Percentiles rank a stretch among this genome's conserved stretches.
These are phyloP conservation scores for Daboia siamensis DNA, from an alignment of 2,113 vertebrate genomes.

Conservation along the genomic window DNA sequence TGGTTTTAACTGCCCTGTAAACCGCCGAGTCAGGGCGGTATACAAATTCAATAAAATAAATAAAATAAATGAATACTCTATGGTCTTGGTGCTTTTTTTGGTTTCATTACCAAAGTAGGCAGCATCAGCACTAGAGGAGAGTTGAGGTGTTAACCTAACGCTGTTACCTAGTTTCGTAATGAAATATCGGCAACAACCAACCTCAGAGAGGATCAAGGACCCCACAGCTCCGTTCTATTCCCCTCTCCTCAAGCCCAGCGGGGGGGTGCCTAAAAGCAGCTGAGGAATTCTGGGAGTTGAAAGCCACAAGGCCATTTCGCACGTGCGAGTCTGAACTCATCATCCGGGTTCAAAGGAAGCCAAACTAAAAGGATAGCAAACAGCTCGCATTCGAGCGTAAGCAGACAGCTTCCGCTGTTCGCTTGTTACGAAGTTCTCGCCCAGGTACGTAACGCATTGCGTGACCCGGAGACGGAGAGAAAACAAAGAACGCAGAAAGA, in stretches of 20 bases:
- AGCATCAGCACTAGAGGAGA: too few relatives aligned
- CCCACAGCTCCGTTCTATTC: too few relatives aligned
- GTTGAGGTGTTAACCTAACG: neutral
- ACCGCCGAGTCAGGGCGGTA: too few relatives aligned
- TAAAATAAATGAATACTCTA: too few relatives aligned
- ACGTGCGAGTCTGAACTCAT: neutral
- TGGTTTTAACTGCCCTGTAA: too few relatives aligned
- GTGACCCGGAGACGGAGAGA: fast-evolving
- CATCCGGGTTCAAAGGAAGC: neutral
- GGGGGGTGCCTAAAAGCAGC: neutral
- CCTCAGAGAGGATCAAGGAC: too few relatives aligned
- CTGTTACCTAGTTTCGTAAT: too few relatives aligned
- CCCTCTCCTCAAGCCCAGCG: neutral
- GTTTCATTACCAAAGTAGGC: too few relatives aligned
- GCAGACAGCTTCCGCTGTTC: fast-evolving
- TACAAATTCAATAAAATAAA: too few relatives aligned
- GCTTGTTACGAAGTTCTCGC: fast-evolving
- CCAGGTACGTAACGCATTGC: fast-evolving
- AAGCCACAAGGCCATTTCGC: neutral
- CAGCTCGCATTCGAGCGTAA: too few relatives aligned
- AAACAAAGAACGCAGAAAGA: fast-evolving
- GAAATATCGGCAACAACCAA: too few relatives aligned
- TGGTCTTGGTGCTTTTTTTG: too few relatives aligned
- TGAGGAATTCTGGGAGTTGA: neutral
- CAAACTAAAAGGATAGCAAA: neutral